Base-by-base conservation (phyloP, 2,888 invertebrate genomes). In the Blera fallax region DNA sequence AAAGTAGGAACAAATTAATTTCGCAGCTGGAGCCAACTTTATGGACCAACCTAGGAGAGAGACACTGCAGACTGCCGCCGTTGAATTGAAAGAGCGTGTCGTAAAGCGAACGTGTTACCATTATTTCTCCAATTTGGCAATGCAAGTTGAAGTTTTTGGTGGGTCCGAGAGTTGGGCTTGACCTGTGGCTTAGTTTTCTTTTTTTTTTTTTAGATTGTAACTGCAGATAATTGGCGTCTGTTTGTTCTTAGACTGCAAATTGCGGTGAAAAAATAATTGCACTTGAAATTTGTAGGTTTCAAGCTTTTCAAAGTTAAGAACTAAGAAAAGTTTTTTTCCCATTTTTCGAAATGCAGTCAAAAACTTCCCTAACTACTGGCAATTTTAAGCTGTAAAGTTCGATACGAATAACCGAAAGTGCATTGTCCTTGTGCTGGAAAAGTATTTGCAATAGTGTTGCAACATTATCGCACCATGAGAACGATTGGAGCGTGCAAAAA, bases 1-100 rank as follows among this genome's bases (percentile, higher is more conserved):
- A 81, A 85, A 85, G 70, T 85, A 81, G 85, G 85, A 85, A 85
- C 85, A 85, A 85, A 85, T 85, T 85, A 85, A 85, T 85, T 85
- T 81, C 85, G 76, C 85, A 85, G 85, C 85, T 85, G 85, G 85
- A 80, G 67, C 50, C 60, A 34, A 54, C 52, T 67, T 52, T 34
- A 62, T 34, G 64, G 37, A n/a, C 6, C 11, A 14, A n/a, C 6
- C 21, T n/a, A 24, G 7, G 37, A 18, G 48, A 32, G 73, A 16
- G 21, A 37, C 40, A 48, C 29, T 40, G 37, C 16, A 34, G 24
- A n/a, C n/a, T n/a, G n/a, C 70, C n/a, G 27, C 21, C 40, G 34
- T 37, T 1, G 37, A 60, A 54, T 76, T 29, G 69, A 70, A 58
- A 64, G 79, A 50, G 40, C 56, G 16, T 84, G 69, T 84, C 69